These are phyloP conservation scores for Sclerurus mexicanus DNA, from an alignment of 2,113 vertebrate species.

Conservation along the genomic window DNA sequence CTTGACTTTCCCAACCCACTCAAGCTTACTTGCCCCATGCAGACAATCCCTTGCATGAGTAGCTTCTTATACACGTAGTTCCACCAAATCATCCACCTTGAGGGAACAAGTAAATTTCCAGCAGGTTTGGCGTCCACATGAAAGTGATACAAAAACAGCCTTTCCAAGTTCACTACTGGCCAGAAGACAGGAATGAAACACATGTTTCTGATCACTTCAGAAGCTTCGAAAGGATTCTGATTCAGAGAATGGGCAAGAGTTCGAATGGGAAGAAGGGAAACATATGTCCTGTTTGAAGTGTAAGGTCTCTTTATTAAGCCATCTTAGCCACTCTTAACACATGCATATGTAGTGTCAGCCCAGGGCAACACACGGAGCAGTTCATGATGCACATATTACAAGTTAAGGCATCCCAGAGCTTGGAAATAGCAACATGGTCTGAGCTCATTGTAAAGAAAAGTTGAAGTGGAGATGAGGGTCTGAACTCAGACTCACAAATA, in stretches of 20 bases:
- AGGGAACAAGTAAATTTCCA: slow-evolving; percentile 13
- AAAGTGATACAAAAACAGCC: slow-evolving; percentile 1
- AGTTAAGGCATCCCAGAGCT: background rate
- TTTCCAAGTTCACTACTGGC: background rate
- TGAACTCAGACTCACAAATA: background rate
- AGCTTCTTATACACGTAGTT: background rate
- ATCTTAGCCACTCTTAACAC: background rate
- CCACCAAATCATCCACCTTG: background rate
- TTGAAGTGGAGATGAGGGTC: background rate
- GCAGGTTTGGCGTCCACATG: slow-evolving; percentile 17
- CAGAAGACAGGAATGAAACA: slow-evolving; percentile 18
- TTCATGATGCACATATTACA: background rate
- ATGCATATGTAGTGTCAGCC: background rate
- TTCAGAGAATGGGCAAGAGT: slow-evolving; percentile 8
- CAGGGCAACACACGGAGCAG: background rate
- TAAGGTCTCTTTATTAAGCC: slow-evolving; percentile 28
- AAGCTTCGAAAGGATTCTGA: slow-evolving; percentile 31
- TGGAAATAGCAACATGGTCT: background rate
- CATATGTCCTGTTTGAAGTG: slow-evolving; percentile 1
- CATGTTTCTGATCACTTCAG: slow-evolving; percentile 38
- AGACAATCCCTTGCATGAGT: background rate
- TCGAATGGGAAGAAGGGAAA: background rate
- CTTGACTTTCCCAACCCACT: background rate
- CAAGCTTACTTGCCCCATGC: background rate
- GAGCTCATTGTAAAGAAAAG: background rate